phyloP scores from a whole-genome alignment of 2,888 invertebrate genomes.

The Pycnomerus fuliginosus region DNA sequence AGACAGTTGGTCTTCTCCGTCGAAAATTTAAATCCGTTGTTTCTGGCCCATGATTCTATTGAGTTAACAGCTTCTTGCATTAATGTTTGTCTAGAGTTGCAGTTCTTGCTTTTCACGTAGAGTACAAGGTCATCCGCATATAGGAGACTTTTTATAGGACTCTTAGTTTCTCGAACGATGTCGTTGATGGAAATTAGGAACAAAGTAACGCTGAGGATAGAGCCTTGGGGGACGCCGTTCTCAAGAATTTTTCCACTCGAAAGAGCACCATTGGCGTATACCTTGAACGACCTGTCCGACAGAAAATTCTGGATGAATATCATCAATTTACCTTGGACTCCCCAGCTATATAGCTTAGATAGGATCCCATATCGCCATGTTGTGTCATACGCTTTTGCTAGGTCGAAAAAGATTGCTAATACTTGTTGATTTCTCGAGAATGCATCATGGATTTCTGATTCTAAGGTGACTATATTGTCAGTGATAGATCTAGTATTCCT shows the following conservation, averaged over 20 bases:
- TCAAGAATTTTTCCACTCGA: not conserved
- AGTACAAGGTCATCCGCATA: not conserved
- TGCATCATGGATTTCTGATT: slow-evolving; percentile 21
- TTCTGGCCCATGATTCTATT: not conserved
- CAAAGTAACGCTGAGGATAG: not conserved
- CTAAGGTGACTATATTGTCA: slow-evolving; percentile 18
- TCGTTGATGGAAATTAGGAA: not conserved
- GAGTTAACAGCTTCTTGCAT: not conserved
- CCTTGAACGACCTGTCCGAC: not conserved
- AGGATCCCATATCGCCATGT: slow-evolving; percentile 1
- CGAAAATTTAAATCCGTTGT: not conserved
- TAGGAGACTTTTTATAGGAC: not conserved
- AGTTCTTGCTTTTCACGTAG: not conserved
- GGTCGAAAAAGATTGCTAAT: slow-evolving; percentile 20
- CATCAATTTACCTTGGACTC: not conserved
- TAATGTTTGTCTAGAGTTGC: not conserved
- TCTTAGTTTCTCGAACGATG: not conserved
- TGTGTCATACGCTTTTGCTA: slow-evolving; percentile 21
- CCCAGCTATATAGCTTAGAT: not conserved
- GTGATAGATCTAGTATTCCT: slow-evolving; percentile 11
- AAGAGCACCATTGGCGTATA: not conserved
- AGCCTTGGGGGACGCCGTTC: not conserved
- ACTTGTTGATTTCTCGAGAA: slow-evolving; percentile 15
- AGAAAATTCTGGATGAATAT: not conserved
- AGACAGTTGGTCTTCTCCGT: not conserved